A percentile compares a stretch with the other conserved stretches of the same genome.
Conservation (phyloP, 2,888 invertebrate genomes). For the Zootermopsis nevadensis region DNA sequence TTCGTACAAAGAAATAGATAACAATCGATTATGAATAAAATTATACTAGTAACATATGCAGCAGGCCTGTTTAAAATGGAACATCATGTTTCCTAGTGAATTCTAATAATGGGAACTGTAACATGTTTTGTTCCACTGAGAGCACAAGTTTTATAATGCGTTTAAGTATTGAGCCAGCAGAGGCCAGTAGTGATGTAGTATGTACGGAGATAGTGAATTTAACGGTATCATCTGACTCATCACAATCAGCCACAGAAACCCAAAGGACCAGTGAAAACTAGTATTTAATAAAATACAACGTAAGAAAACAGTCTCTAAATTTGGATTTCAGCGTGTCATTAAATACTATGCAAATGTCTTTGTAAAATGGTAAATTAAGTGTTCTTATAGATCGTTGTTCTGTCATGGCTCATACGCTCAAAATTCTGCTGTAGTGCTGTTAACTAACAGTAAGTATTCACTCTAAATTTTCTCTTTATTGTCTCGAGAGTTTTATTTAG, state of each 20-base stretch:
- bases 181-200: conserved; percentile 26
- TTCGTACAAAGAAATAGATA: conserved; percentile 15
- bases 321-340: background rate
- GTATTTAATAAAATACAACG: background rate
- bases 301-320: background rate
- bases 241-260: background rate
- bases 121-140: background rate
- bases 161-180: background rate
- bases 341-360: background rate
- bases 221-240: conserved; percentile 7
- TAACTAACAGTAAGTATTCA: too few relatives aligned
- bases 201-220: conserved; percentile 17
- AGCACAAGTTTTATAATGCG: background rate
- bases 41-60: conserved; percentile 2
- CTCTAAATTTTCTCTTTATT: too few relatives aligned
- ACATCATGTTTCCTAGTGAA: background rate
- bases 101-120: background rate
- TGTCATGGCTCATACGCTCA: too few relatives aligned
- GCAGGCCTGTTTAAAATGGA: conserved; percentile 10
- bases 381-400: too few relatives aligned
- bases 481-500: too few relatives aligned
- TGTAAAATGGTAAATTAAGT: background rate
- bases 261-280: background rate
- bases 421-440: too few relatives aligned
- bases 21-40: background rate